Base-by-base conservation (phyloP, 2,113 vertebrate species). In the Ameiurus melas region DNA sequence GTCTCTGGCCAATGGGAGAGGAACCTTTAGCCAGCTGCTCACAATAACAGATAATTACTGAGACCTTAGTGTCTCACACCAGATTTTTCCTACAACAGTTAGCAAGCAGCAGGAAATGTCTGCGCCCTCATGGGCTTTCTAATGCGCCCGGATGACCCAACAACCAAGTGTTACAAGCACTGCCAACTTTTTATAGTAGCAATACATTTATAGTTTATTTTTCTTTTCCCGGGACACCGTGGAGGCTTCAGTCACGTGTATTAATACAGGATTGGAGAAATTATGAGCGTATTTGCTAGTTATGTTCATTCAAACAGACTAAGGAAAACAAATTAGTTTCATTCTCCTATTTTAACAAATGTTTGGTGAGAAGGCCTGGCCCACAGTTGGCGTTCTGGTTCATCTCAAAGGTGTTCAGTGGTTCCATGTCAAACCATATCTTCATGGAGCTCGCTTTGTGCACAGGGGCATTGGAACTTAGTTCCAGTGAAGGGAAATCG, bases 11-110 rank as follows among this genome's bases (percentile, higher is more conserved):
- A 78, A 58, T 84, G 71, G 60, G 85, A 55, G 51, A 73, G 73
- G 85, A 89, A 64, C 57, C 60, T 60, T 91, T 79, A 75, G 51
- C 77, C 91, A 91, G 86, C 89, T 92, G 90, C 75, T 51, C 73
- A 86, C 84, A 89, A 89, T 91, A 87, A 86, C 83, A 83, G 89
- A 91, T 92, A 91, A 91, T 92, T 90, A 91, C 73, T 27, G 84
- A 91, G 84, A 91, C 91, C 86, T 88, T 88, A 86, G 88, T 86
- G 90, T 91, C 87, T 91, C 80, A 85, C 90, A 85, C 84, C 84
- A 88, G 79, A 83, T 81, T 88, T 90, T 89, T 90, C 88, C 86
- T 71, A 53, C 82, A 83, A 84, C 81, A 85, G 73, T 89, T 92
- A 86, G 84, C 89, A 88, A 90, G 86, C 64, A 90, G 86, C 58